Evolutionary conservation across 2,113 vertebrate genomes (phyloP).

Genomic region (Labeo rohita): DNA sequence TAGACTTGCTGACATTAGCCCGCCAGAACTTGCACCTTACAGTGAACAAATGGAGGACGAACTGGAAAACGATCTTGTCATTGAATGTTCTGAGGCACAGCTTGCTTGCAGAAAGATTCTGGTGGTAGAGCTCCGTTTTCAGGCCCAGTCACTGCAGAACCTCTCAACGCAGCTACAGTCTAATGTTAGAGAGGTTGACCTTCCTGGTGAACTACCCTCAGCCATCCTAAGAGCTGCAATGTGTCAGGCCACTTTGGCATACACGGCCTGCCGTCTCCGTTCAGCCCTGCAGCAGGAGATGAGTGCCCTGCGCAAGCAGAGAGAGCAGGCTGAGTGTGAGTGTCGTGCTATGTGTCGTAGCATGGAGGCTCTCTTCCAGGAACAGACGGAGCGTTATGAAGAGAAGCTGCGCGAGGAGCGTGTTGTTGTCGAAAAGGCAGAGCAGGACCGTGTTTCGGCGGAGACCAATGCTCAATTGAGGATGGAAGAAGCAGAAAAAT

Average conservation of each 20-base stretch:
- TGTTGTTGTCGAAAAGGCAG: conserved; percentile 72
- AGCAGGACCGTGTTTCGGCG: conserved; percentile 73
- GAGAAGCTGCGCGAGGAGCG: conserved; percentile 78
- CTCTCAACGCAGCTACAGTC: conserved; percentile 67
- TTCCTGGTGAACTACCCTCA: conserved; percentile 67
- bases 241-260: conserved; percentile 85
- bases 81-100: conserved; percentile 41
- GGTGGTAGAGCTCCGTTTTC: conserved; percentile 78
- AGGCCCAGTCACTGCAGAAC: conserved; percentile 76
- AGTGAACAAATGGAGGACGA: conserved; percentile 57
- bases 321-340: conserved; percentile 75
- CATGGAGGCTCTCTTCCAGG: conserved; percentile 68
- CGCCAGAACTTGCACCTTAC: conserved; percentile 64
- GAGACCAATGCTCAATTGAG: conserved; percentile 76
- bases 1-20: conserved; percentile 65
- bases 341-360: conserved; percentile 70
- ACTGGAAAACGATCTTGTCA: conserved; percentile 6
- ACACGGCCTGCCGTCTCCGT: conserved; percentile 78
- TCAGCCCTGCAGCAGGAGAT: conserved; percentile 79
- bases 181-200: conserved; percentile 55
- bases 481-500: conserved; percentile 76
- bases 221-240: conserved; percentile 77
- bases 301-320: conserved; percentile 43
- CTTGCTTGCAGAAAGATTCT: conserved; percentile 74
- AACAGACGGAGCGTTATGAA: conserved; percentile 74